Evolutionary conservation across 2,113 vertebrate genomes (phyloP), one percentile per base, ranked within the genome.

Genomic region (Oxyura jamaicensis): DNA sequence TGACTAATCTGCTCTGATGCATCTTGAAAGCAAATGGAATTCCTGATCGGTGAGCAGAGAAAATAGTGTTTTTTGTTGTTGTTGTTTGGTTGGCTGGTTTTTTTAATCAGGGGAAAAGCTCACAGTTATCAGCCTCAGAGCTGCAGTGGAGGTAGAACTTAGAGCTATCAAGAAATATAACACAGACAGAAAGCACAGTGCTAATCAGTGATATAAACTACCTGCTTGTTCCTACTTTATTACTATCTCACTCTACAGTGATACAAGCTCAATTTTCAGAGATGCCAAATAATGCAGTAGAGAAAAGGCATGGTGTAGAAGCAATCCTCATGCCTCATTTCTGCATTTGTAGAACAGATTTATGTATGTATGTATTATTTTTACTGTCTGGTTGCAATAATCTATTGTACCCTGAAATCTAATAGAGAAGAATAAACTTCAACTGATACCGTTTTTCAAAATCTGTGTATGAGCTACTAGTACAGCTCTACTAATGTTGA

Each of bases 1-100:
- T 2, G 17, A 82, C 35, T 78, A 83, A 88, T 72, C 56, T 31
- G 41, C 39, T 90, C 15, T 86, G 60, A 76, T 4, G 26, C 36
- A 72, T 67, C 39, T 31, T 76, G 46, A 92, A 90, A 83, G n/a
- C 72, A 95, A 94, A 90, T 48, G 19, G 65, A 86, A 82, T 77
- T 94, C 94, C 55, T 95, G 82, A 92, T 52, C 35, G 89, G 33
- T 5, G 23, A 80, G 28, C 2, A 0, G 23, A 83, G 20, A 36
- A 44, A 52, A 36, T 31, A 59, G 44, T 66, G 80, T 11, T 9
- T 58, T 62, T 76, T 80, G 36, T 39, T 66, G 41, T 52, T 33
- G 18, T 46, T 39, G 39, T 39, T 39, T 39, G 39, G 8, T 39
- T 39, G 39, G n/a, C n/a, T n/a, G n/a, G n/a, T n/a, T n/a, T 66